Evolutionary conservation across 2,888 invertebrate species (phyloP), one percentile per base, ranked within the genome.

Genomic region (Pandemis cinnamomeana): DNA sequence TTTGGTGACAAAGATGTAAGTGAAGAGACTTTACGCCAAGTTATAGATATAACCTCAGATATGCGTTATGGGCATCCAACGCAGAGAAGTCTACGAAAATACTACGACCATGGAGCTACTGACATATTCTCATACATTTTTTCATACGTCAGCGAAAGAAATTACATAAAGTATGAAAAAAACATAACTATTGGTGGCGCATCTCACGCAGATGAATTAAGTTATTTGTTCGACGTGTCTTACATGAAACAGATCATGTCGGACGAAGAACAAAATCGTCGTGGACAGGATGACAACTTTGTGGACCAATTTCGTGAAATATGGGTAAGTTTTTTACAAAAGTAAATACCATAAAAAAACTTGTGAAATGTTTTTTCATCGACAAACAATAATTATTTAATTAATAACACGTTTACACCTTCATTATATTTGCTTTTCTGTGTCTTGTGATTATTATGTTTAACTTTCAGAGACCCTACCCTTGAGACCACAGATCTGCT

Each of bases 241-340:
- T 74, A 67, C 36, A 70, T 75, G 70, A 15, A 55, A 15, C 42
- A 61, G 8, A 10, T 62, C 0, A 67, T 62, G 67, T 51, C 61
- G 27, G 42, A 53, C 20, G 77, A 80, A 53, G 84, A 84, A 68
- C 79, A 81, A 64, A 64, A 13, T 78, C 7, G 72, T 79, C 11
- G 78, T 82, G 46, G 79, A 82, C 51, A 80, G 80, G 51, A 80
- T 87, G n/a, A 84, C 84, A 5, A 81, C 78, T 10, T 58, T 85
- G 44, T 85, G 85, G 85, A 75, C 85, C 0, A 85, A 86, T 60
- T 86, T 86, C 66, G 84, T 78, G 0, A 87, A 85, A 79, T 81
- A 79, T 48, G 81, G 82, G 85, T 85, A 80, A 42, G 80, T 77
- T 51, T 48, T 7, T 7, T 20, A 55, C n/a, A n/a, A 8, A 7